A percentile compares a stretch with the other conserved stretches of the same genome.
phyloP scores from a whole-genome alignment of 1,140 invertebrate species.

The Heliconius himera region DNA sequence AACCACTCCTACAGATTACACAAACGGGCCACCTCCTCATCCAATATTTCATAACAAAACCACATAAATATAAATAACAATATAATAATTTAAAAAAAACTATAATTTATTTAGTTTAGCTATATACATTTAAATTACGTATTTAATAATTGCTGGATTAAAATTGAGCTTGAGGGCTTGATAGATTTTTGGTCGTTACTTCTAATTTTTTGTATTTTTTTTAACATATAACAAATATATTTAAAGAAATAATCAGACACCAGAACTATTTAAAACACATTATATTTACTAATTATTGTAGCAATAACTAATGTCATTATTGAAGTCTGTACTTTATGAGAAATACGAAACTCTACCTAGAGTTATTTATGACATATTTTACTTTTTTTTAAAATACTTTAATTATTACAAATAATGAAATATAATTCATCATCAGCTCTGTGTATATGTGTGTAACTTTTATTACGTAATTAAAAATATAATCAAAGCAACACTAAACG shows the following conservation, averaged over 20 bases:
- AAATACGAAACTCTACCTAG: background rate
- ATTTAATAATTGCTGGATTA: too few species aligned
- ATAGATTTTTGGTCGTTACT: too few species aligned
- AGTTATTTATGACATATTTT: background rate
- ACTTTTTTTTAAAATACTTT: background rate
- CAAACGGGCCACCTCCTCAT: conserved; percentile 56
- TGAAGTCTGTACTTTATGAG: background rate
- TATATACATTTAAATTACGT: background rate
- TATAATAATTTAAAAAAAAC: background rate
- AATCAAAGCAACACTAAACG: background rate
- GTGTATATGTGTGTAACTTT: too few species aligned
- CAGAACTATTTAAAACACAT: background rate
- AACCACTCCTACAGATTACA: conserved; percentile 52
- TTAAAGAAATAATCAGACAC: background rate
- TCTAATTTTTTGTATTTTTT: too few species aligned
- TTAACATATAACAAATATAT: background rate
- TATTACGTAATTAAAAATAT: background rate
- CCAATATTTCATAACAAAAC: conserved; percentile 38
- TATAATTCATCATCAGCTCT: too few species aligned
- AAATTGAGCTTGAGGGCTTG: too few species aligned
- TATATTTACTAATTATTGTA: background rate
- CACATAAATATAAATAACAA: background rate
- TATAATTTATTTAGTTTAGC: background rate
- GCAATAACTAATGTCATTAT: background rate
- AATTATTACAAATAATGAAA: background rate